These are phyloP conservation scores for Heliornis fulica DNA, from an alignment of 2,113 vertebrate genomes.

Conservation along the genomic window DNA sequence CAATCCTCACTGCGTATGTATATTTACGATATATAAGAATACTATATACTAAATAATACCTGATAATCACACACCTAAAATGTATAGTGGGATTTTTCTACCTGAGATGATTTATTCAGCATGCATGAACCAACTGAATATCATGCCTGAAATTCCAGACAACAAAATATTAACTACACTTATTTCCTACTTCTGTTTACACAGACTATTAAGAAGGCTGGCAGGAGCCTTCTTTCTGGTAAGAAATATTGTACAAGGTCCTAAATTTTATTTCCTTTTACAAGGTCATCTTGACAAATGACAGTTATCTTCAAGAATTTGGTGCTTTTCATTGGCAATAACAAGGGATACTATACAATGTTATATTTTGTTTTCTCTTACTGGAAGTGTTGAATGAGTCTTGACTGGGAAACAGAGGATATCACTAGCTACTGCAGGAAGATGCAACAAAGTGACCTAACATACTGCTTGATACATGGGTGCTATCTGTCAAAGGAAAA, in stretches of 20 bases:
- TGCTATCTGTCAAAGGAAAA: background rate
- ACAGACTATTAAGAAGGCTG: background rate
- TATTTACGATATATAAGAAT: background rate
- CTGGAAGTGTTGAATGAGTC: background rate
- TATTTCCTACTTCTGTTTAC: background rate
- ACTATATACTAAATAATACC: background rate
- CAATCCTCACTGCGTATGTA: background rate
- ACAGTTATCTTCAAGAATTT: background rate
- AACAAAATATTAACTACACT: background rate
- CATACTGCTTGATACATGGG: background rate
- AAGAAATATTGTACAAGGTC: background rate
- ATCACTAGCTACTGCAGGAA: background rate
- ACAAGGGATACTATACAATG: background rate
- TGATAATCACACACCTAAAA: background rate
- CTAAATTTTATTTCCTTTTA: background rate
- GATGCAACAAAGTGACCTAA: background rate
- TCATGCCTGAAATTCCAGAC: background rate
- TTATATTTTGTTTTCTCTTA: background rate
- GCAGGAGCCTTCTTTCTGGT: background rate
- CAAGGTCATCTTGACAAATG: background rate
- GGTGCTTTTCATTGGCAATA: background rate
- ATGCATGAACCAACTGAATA: background rate
- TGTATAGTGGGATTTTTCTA: background rate
- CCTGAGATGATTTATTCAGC: background rate
- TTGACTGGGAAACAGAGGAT: background rate